These are phyloP conservation scores for Phocoena sinus DNA, from an alignment of 2,113 vertebrate genomes.

Conservation along the genomic window DNA sequence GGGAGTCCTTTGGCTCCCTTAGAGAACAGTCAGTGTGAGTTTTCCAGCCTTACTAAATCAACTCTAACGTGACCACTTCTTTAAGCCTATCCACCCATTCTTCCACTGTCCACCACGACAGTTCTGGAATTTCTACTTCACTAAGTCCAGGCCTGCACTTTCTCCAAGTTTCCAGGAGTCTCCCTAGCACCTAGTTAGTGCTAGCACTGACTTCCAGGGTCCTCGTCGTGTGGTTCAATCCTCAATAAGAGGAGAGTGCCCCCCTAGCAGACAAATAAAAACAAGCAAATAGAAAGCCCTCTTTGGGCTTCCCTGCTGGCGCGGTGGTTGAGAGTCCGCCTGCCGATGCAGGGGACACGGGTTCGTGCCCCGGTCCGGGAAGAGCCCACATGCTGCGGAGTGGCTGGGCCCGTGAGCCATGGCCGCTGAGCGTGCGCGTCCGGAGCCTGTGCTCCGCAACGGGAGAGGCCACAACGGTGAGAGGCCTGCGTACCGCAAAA, in stretches of 20 bases:
- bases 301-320: no score
- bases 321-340: no score
- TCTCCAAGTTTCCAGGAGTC: not conserved
- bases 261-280: not conserved
- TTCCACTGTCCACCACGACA: not conserved
- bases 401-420: no score
- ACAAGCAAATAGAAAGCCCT: not conserved
- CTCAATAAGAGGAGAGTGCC: not conserved
- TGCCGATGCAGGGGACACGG: no score
- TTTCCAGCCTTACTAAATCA: not conserved
- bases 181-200: no score
- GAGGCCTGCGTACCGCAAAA: no score
- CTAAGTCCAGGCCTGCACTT: not conserved
- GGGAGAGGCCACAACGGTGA: no score
- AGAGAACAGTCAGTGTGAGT: not conserved
- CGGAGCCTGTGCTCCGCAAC: no score
- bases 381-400: no score
- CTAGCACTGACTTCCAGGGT: not conserved
- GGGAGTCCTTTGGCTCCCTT: not conserved
- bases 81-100: not conserved
- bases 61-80: not conserved
- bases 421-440: no score
- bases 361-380: no score
- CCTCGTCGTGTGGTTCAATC: not conserved
- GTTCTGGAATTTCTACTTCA: not conserved